These are phyloP conservation scores for Pseudococcus jackbeardsleyi DNA, from an alignment of 2,888 invertebrate genomes.

Conservation along the genomic window DNA sequence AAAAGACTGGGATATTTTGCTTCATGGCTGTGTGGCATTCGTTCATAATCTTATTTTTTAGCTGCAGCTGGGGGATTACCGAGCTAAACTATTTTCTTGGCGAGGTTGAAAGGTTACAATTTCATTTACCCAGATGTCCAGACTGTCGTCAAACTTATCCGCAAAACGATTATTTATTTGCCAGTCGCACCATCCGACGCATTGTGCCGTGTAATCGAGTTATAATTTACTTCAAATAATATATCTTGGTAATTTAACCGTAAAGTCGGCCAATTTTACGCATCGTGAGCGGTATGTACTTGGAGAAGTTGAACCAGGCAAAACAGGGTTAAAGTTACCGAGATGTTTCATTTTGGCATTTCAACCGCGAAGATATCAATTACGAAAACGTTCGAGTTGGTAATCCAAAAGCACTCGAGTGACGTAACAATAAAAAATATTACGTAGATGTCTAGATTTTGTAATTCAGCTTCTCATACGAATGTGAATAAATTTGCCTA, in stretches of 20 bases:
- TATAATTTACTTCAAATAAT: constrained; percentile 34
- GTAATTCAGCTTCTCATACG: no score
- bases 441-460: no score
- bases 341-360: background rate
- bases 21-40: background rate
- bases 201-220: constrained; percentile 10
- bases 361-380: background rate
- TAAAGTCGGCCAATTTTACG: constrained; percentile 38
- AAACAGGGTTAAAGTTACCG: background rate
- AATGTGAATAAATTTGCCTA: no score
- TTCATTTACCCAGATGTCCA: constrained; percentile 22
- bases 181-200: background rate
- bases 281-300: background rate
- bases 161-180: constrained; percentile 24
- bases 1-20: no score
- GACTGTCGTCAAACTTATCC: constrained; percentile 27
- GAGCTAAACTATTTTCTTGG: background rate
- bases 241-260: constrained; percentile 13
- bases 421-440: no score
- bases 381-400: background rate
- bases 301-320: background rate
- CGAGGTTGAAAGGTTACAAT: background rate
- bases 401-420: no score
- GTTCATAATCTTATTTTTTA: constrained; percentile 30
- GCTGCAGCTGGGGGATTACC: background rate